Base-by-base conservation (phyloP, 2,888 invertebrate genomes). In the Phaedon cochleariae region DNA sequence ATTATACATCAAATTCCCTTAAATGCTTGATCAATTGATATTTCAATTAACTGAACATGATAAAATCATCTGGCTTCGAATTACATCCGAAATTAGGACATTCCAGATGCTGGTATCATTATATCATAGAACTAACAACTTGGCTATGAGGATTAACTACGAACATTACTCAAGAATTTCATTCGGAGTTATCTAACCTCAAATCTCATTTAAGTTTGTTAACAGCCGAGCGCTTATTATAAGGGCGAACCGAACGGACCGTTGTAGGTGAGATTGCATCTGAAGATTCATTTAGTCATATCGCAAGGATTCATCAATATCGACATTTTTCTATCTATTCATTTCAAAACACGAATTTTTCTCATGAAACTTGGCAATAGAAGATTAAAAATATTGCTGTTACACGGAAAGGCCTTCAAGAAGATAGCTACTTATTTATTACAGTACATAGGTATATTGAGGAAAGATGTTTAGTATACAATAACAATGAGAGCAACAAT, bases 191-290 rank as follows among this genome's bases (percentile, higher is more conserved):
- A 52, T 58, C 62, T 58, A 31, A 37, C 61, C 55, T 45, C 51
- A 65, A 61, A 65, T 65, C 65, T 65, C 60, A 65, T 65, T 65
- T 59, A 65, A 65, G 59, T 60, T 60, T 48, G 65, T 61, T 60
- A 60, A 65, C 65, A 65, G 65, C 57, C 45, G 65, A 61, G 22
- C 58, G 60, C 41, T 41, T 41, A 41, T 15, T 41, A 41, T 41
- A 15, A 41, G 41, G 41, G 41, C 41, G 15, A 41, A 41, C 41
- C 41, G 41, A 41, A 60, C 45, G 18, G 57, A 58, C 55, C 62
- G 41, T 48, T 41, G 22, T 51, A 37, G 60, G 52, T 45, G 20
- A 52, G 52, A 45, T 45, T 52, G 53, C 52, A 45, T 45, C 45
- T 51, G 52, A 15, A 41, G 15, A 10, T 41, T 1, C 3, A n/a